Percentiles rank a stretch among this genome's conserved stretches.
Evolutionary conservation across 2,888 invertebrate species (phyloP).

Genomic region (Watsonalla binaria): DNA sequence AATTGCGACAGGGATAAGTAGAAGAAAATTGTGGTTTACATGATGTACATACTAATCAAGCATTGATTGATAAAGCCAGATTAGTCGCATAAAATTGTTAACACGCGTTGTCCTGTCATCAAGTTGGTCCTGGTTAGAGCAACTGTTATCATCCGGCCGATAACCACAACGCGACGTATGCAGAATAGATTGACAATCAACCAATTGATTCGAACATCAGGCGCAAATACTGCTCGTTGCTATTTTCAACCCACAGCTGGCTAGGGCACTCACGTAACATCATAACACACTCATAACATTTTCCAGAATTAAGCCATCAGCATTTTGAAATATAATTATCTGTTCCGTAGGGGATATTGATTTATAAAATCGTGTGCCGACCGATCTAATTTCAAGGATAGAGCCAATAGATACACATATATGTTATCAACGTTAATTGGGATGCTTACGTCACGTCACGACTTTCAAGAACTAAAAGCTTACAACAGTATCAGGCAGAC

Average conservation of each 20-base stretch:
- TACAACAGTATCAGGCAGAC: neutral
- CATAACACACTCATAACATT: too few species aligned
- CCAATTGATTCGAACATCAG: constrained; percentile 25
- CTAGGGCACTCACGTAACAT: neutral
- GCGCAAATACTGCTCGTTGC: neutral
- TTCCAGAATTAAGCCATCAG: too few species aligned
- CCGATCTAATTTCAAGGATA: neutral
- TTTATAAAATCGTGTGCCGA: too few species aligned
- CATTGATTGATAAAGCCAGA: neutral
- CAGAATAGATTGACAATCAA: constrained; percentile 18
- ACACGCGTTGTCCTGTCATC: constrained; percentile 18
- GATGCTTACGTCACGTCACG: too few species aligned
- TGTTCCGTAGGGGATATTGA: too few species aligned
- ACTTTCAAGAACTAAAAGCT: neutral
- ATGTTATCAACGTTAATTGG: too few species aligned
- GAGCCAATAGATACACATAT: too few species aligned
- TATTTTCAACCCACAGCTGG: neutral
- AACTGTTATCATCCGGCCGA: constrained; percentile 36
- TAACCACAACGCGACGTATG: constrained; percentile 13
- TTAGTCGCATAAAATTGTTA: constrained; percentile 7
- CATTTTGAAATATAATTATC: too few species aligned
- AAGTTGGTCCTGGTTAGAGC: constrained; percentile 17
- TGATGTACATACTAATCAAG: too few species aligned
- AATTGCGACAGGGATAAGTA: too few species aligned
- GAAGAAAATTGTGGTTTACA: too few species aligned